Base-by-base conservation (phyloP, 2,113 vertebrate genomes). In the Hippopotamus amphibius region DNA sequence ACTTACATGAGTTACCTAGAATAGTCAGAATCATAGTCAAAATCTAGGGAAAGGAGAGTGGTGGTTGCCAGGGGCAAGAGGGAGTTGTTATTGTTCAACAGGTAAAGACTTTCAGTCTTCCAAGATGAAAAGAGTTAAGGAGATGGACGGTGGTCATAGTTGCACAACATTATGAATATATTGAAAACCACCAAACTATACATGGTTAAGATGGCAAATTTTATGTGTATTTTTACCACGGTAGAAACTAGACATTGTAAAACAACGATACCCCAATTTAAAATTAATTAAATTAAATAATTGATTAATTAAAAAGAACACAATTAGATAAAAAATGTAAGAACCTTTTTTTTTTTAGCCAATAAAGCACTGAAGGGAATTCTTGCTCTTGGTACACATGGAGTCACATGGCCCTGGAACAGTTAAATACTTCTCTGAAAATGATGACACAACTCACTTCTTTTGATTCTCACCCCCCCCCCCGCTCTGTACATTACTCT, bases 271-370 rank as follows among this genome's bases (percentile, higher is more conserved):
- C n/a, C n/a, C n/a, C n/a, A n/a, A n/a, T n/a, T n/a, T n/a, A n/a
- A n/a, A n/a, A n/a, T n/a, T n/a, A n/a, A n/a, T n/a, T n/a, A n/a
- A n/a, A n/a, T n/a, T n/a, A n/a, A n/a, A n/a, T n/a, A n/a, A n/a
- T n/a, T n/a, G n/a, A n/a, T n/a, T n/a, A n/a, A n/a, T n/a, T n/a
- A n/a, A n/a, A n/a, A n/a, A n/a, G n/a, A n/a, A n/a, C n/a, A n/a
- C n/a, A 66, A 43, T 66, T 66, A 93, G 46, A 59, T 72, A 13
- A 41, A 41, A 41, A 9, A 3, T 10, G 37, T 55, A 55, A 22
- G 26, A 79, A 57, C 46, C 77, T 83, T 89, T 88, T 87, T 28
- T 59, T 72, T 83, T 94, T 81, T 68, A 81, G 48, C 43, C 55
- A 43, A 76, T 79, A 80, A 85, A 69, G 11, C 48, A 50, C 41